A percentile compares a stretch with the other conserved stretches of the same genome.
phyloP scores from a whole-genome alignment of 2,113 vertebrate genomes.

The Syngnathus floridae region DNA sequence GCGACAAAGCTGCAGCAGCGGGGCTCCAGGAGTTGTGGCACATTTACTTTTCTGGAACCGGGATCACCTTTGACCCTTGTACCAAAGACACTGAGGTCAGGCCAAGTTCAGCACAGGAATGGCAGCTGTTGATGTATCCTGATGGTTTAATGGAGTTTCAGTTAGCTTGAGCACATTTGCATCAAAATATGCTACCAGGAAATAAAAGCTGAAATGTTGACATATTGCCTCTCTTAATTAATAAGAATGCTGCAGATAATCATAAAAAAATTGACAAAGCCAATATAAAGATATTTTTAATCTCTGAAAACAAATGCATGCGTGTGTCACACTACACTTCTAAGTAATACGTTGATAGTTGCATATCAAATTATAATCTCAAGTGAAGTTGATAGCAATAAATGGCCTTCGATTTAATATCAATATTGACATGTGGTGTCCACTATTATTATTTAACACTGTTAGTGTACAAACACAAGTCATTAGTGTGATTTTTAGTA shows the following conservation, averaged over 20 bases:
- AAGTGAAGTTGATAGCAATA: neutral
- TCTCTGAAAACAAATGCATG: neutral
- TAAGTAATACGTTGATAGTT: neutral
- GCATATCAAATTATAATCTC: neutral
- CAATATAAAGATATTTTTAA: neutral
- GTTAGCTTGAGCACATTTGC: constrained; percentile 16
- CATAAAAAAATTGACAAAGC: constrained; percentile 2
- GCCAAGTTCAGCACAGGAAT: constrained; percentile 28
- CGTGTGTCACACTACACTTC: neutral
- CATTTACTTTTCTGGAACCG: constrained; percentile 58
- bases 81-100: constrained; percentile 6
- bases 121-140: constrained; percentile 49
- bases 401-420: neutral
- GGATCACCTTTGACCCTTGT: constrained; percentile 10
- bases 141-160: constrained; percentile 65
- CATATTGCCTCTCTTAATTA: neutral
- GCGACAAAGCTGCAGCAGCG: constrained; percentile 28
- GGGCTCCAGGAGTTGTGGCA: constrained; percentile 54
- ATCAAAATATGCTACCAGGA: neutral
- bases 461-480: neutral
- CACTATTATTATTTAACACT: too few species aligned
- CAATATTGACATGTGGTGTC: neutral
- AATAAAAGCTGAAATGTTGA: neutral
- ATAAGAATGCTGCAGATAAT: neutral
- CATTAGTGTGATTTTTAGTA: constrained; percentile 1